Base-by-base conservation (phyloP, 2,113 vertebrate genomes). In the Catharus minimus region DNA sequence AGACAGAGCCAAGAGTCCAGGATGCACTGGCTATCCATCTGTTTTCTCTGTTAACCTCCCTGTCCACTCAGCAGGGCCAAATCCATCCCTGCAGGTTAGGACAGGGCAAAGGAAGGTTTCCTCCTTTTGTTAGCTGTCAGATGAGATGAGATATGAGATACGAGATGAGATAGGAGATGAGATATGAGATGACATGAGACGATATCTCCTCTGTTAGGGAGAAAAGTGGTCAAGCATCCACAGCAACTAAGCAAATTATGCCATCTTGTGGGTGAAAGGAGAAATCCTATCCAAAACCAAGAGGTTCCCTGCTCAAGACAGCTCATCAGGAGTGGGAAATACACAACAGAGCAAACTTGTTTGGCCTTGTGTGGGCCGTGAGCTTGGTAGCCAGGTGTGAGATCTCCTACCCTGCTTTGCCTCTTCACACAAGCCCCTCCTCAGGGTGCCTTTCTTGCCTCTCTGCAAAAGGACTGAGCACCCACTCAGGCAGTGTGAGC, bases 221-320 rank as follows among this genome's bases (percentile, higher is more conserved):
- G 27, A 19, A 43, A 89, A 82, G 67, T 14, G 43, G 28, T 32
- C 20, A 11, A 72, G 38, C 4, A 39, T 4, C 11, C 67, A 69
- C 26, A 77, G 32, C 46, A 80, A 19, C 6, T 12, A 47, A 47
- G 68, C 8, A 43, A 55, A 74, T 81, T 4, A 58, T 88, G 94
- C 91, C 91, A 92, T 88, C 89, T 94, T 71, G 83, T 92, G 91
- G 75, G 38, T 57, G 50, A 65, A 76, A 36, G 58, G 67, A 89
- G 91, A 80, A 91, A 94, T 66, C 52, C 43, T 52, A 26, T 8
- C 21, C 0, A 0, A 86, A 93, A 58, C 3, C 0, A 1, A 67
- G 43, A 23, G 43, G 14, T 32, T 86, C 5, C 27, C 65, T 6
- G 0, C 30, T 43, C 23, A 15, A 46, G 15, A 33, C 28, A 52